These are phyloP conservation scores for Phaenicophaeus curvirostris DNA, from an alignment of 2,797 vertebrate genomes.

Conservation along the genomic window DNA sequence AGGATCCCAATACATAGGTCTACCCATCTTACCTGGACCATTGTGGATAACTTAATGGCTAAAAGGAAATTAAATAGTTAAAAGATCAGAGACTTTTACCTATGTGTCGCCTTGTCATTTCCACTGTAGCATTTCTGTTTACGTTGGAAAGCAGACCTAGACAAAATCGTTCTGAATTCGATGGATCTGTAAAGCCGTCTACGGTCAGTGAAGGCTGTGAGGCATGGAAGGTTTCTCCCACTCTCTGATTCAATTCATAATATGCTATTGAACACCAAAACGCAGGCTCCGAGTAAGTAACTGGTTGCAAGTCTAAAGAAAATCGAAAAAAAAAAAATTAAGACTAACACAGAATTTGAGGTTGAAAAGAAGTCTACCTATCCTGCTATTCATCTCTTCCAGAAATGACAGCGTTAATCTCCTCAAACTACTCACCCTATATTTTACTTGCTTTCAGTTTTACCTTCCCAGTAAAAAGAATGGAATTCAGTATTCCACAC, in stretches of 20 bases:
- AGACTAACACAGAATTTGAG: slow-evolving; percentile 9
- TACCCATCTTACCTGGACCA: background rate
- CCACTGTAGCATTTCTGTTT: slow-evolving; percentile 96
- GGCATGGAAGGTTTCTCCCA: slow-evolving; percentile 97
- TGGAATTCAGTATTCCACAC: background rate
- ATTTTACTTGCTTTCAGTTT: background rate
- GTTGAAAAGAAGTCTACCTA: background rate
- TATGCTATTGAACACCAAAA: slow-evolving; percentile 99
- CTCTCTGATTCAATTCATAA: slow-evolving; percentile 97
- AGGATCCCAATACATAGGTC: background rate
- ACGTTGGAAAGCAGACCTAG: slow-evolving; percentile 96
- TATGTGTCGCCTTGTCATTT: slow-evolving; percentile 99
- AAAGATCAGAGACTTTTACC: slow-evolving; percentile 53
- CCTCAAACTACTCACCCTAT: background rate
- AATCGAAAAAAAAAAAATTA: background rate
- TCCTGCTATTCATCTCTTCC: background rate
- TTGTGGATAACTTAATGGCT: background rate
- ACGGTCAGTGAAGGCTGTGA: slow-evolving; percentile 96
- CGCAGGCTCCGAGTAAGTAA: slow-evolving; percentile 96
- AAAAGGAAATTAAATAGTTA: background rate
- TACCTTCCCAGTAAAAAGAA: background rate
- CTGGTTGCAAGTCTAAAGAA: slow-evolving; percentile 90
- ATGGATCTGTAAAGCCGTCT: slow-evolving; percentile 97
- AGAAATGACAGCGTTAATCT: background rate
- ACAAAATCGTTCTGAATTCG: slow-evolving; percentile 97